Percentiles rank a stretch among this genome's conserved stretches.
Conservation (phyloP, 2,888 invertebrate species). For the Salticus scenicus region DNA sequence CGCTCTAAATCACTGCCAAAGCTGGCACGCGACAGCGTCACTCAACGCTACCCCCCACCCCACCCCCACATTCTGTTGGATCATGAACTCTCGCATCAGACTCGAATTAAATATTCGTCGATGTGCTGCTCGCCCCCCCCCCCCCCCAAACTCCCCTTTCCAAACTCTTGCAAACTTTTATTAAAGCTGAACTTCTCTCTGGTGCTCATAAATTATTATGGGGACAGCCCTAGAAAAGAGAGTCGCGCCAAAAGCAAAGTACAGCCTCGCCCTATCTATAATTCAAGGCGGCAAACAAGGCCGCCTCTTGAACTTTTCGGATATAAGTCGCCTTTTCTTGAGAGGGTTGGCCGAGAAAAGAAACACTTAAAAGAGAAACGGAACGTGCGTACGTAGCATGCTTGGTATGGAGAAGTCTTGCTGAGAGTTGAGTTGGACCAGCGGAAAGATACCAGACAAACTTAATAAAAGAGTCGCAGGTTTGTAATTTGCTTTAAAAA, state of each 20-base stretch:
- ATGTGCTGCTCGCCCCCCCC: too few species aligned
- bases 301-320: background rate
- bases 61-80: background rate
- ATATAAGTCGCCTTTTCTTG: background rate
- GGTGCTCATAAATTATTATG: background rate
- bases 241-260: background rate
- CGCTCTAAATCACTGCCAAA: background rate
- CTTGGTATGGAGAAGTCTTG: background rate
- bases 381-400: background rate
- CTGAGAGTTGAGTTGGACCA: too few species aligned
- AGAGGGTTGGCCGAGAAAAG: background rate
- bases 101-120: background rate
- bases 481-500: too few species aligned
- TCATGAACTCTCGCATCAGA: background rate
- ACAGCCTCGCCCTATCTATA: background rate
- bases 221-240: background rate
- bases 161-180: too few species aligned
- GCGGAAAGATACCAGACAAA: background rate
- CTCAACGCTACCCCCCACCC: background rate
- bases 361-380: conserved; percentile 3
- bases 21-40: background rate
- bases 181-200: background rate
- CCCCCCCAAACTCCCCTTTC: too few species aligned
- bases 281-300: background rate
- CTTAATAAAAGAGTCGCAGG: too few species aligned